A percentile compares a stretch with the other conserved stretches of the same genome.
These are phyloP conservation scores for Ceriagrion tenellum DNA, from an alignment of 2,888 invertebrate genomes.

Conservation along the genomic window DNA sequence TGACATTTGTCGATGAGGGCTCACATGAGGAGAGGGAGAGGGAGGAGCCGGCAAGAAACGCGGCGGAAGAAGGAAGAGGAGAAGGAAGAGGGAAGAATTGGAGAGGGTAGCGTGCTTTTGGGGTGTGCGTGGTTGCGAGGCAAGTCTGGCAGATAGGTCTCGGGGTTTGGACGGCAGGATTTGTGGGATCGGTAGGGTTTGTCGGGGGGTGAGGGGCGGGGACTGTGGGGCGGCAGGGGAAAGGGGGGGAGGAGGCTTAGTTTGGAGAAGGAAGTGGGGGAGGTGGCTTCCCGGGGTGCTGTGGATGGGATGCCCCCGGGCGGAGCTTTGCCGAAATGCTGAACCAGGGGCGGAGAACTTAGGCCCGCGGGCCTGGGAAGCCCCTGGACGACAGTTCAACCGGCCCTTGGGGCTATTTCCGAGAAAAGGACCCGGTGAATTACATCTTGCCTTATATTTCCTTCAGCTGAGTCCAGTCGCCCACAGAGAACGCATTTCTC, in stretches of 20 bases:
- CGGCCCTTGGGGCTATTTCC: slow-evolving; percentile 3
- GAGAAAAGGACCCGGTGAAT: background rate
- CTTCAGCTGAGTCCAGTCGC: background rate
- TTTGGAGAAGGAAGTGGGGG: background rate
- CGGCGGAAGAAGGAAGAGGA: background rate
- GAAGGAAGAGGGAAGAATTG: background rate
- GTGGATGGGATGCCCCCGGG: background rate
- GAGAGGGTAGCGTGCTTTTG: background rate
- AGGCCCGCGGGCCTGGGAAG: background rate
- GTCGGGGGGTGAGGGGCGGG: background rate
- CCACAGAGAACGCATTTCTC: background rate
- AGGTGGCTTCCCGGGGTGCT: background rate
- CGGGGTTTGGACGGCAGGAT: background rate
- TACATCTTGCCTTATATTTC: background rate
- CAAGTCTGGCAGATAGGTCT: background rate
- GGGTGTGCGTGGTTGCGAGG: background rate
- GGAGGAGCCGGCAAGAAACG: background rate
- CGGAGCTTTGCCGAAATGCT: background rate
- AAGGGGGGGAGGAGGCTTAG: background rate
- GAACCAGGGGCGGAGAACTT: background rate
- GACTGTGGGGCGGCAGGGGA: no score
- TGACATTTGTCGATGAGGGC: slow-evolving; percentile 20
- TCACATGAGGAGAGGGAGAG: background rate
- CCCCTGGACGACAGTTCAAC: slow-evolving; percentile 18
- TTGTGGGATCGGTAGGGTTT: background rate